Conservation (phyloP, 2,113 vertebrate species). For the Oophaga pumilio region DNA sequence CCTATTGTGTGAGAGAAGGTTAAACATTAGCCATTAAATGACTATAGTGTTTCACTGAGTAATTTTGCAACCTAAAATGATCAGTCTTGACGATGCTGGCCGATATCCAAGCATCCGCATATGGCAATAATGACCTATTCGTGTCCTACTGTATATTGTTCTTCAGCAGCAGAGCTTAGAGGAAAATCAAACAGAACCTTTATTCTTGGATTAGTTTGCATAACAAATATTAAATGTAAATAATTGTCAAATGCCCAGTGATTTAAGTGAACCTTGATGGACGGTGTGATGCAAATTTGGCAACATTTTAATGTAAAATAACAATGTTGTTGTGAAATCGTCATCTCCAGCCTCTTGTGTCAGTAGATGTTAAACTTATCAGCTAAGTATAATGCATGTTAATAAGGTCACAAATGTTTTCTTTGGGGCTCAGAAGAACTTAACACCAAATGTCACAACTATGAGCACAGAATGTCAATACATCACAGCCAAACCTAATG, state of each 20-base stretch:
- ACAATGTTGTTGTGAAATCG: constrained; percentile 13
- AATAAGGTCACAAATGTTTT: constrained; percentile 32
- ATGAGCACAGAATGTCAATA: constrained; percentile 19
- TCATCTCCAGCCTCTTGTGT: neutral
- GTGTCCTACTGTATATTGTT: constrained; percentile 68
- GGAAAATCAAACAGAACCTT: constrained; percentile 78
- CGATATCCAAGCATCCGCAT: constrained; percentile 62
- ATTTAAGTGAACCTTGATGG: neutral
- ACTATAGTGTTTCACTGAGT: constrained; percentile 63
- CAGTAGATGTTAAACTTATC: neutral
- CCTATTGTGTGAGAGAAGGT: constrained; percentile 38
- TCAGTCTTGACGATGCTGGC: constrained; percentile 62
- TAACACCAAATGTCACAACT: constrained; percentile 44
- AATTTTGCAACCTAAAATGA: constrained; percentile 63
- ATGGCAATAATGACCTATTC: constrained; percentile 69
- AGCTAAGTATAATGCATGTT: neutral
- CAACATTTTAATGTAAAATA: neutral
- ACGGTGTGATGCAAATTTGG: neutral
- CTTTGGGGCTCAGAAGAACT: constrained; percentile 31
- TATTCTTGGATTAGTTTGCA: constrained; percentile 56
- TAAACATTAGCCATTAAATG: constrained; percentile 59
- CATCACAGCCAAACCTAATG: constrained; percentile 24
- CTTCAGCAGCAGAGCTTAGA: constrained; percentile 69
- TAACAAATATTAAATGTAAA: constrained; percentile 58
- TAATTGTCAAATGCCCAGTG: neutral